phyloP scores from a whole-genome alignment of 2,797 vertebrate species.

The Sparus aurata region DNA sequence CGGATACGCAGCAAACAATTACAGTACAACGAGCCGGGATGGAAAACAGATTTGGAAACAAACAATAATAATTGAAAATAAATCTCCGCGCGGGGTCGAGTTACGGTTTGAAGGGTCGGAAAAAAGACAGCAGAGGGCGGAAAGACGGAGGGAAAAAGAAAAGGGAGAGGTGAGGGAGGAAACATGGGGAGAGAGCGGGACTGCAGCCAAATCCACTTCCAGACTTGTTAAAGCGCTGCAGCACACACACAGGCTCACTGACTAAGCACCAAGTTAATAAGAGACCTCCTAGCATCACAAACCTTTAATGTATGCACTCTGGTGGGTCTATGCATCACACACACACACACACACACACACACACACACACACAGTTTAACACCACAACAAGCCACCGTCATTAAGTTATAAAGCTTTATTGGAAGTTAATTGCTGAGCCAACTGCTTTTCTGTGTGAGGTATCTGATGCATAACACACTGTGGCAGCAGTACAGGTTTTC shows the following conservation, averaged over 20 bases:
- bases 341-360: slow-evolving; percentile 4
- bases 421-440: slow-evolving; percentile 69
- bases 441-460: slow-evolving; percentile 52
- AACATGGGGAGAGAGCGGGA: slow-evolving; percentile 52
- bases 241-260: slow-evolving; percentile 32
- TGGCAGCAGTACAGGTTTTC: neutral
- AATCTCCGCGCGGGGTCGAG: neutral
- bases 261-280: slow-evolving; percentile 54
- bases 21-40: slow-evolving; percentile 20
- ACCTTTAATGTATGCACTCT: slow-evolving; percentile 46
- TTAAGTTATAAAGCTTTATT: slow-evolving; percentile 66
- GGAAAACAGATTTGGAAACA: slow-evolving; percentile 19
- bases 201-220: slow-evolving; percentile 70
- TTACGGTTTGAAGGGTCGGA: slow-evolving; percentile 38
- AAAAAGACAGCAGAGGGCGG: slow-evolving; percentile 57
- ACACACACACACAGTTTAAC: slow-evolving; percentile 25
- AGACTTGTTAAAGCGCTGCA: slow-evolving; percentile 72
- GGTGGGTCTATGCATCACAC: slow-evolving; percentile 42
- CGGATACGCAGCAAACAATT: neutral
- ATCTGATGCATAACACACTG: slow-evolving; percentile 28
- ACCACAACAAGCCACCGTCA: slow-evolving; percentile 43
- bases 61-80: neutral
- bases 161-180: slow-evolving; percentile 31
- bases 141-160: slow-evolving; percentile 47
- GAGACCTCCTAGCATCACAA: slow-evolving; percentile 61